Evolutionary conservation across 2,113 vertebrate species (phyloP), one percentile per base, ranked within the genome.

Genomic region (Muscicapa adusta): DNA sequence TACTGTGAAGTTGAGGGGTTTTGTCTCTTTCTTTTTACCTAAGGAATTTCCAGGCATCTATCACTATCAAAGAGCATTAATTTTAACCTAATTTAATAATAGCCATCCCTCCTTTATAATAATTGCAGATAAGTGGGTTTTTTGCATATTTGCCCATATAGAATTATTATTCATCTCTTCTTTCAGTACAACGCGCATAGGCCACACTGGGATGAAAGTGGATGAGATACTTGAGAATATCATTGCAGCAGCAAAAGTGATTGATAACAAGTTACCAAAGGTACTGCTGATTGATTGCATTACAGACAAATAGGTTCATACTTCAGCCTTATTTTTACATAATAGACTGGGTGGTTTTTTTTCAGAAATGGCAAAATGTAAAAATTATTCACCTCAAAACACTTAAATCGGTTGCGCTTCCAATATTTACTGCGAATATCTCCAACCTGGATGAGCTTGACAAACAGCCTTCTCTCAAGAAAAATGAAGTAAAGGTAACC

Each of bases 311-410:
- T 33, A 5, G 4, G 8, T 50, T 89, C 47, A 25, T 61, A 33
- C 25, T 29, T 61, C 20, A 57, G 53, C 53, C 11, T 66, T 77
- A 15, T 34, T 88, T 74, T 79, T 66, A 58, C 12, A 11, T 81
- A 29, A 67, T 19, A 2, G 1, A 24, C 31, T 80, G 18, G 0
- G 17, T 51, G 18, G 0, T 18, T 51, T 84, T 91, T 6, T 76
- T 78, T 33, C 97, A 99, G 98, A 98, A 98, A 68, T 98, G 98
- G 94, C 98, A 96, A 18, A 96, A 97, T 54, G 94, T 99, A 5
- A 99, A 99, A 96, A 25, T 98, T 53, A 97, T 99, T 96, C 99
- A 99, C 67, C 47, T 99, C 38, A 99, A 99, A 97, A 99, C 98
- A 38, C 87, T 96, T 24, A 96, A 94, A 5, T 99, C 99, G 0